These are phyloP conservation scores for Cyanoramphus novaezelandiae DNA, from an alignment of 2,113 vertebrate species.

Conservation along the genomic window DNA sequence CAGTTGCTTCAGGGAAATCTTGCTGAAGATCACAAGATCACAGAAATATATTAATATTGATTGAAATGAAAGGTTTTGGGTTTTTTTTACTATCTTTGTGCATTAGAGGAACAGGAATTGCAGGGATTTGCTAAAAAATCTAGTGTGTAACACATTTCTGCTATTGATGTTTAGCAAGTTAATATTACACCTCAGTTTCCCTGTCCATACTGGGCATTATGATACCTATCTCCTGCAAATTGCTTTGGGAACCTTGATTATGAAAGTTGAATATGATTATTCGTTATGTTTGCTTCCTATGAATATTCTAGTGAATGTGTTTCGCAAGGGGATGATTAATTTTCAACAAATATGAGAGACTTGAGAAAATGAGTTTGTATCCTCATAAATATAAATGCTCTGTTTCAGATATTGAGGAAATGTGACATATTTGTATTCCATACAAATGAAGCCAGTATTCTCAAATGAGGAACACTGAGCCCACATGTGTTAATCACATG, in stretches of 20 bases:
- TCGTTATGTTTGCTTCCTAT: slow-evolving; percentile 64
- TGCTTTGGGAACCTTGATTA: slow-evolving; percentile 58
- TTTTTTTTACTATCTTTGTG: background rate
- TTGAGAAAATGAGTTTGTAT: slow-evolving; percentile 62
- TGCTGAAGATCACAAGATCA: slow-evolving; percentile 2
- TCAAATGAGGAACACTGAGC: slow-evolving; percentile 22
- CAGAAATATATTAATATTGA: background rate
- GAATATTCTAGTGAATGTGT: slow-evolving; percentile 65
- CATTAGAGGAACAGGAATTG: background rate
- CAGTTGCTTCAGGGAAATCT: background rate
- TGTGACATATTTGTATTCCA: slow-evolving; percentile 42
- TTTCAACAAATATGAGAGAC: slow-evolving; percentile 64
- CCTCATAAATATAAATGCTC: slow-evolving; percentile 69
- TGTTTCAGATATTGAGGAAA: slow-evolving; percentile 52
- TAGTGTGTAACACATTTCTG: background rate
- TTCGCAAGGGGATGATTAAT: slow-evolving; percentile 63
- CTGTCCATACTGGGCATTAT: background rate
- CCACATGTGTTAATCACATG: slow-evolving; percentile 42
- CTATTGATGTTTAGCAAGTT: background rate
- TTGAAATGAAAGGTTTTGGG: background rate
- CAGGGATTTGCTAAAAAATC: background rate
- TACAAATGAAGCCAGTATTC: slow-evolving; percentile 12
- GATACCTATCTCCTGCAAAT: slow-evolving; percentile 37
- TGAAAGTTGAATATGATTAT: slow-evolving; percentile 55
- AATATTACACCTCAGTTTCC: slow-evolving; percentile 39